Evolutionary conservation across 1,140 invertebrate species (phyloP), one percentile per base, ranked within the genome.

Genomic region (Pachypeltis micranthus): DNA sequence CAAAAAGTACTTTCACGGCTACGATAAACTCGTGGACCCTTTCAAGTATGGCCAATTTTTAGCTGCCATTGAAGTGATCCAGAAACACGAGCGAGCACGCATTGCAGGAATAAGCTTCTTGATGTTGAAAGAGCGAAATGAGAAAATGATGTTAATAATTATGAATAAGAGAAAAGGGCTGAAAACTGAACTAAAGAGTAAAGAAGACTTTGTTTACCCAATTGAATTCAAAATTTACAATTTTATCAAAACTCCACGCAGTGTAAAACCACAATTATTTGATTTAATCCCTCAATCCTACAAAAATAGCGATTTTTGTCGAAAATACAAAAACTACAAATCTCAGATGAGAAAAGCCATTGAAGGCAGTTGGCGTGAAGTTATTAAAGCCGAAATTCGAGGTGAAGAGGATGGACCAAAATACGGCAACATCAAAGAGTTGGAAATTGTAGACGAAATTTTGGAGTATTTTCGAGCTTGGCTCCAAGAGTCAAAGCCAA

Each of bases 401-500:
- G 47, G 47, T 16, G 47, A 51, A 51, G 47, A 10, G 21, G 47
- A 51, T 4, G 4, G 12, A 4, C 23, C 47, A 21, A 7, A 51
- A 51, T 10, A 51, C 19, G 4, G 12, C 4, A 10, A 51, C 19
- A 4, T 10, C 7, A 51, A 51, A 51, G 47, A 51, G 47, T 4
- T 51, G 10, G 47, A 51, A 7, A 10, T 51, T 10, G 19, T 51
- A 4, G 47, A 51, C 7, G 47, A 51, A 51, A 51, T 51, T 51
- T 51, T 51, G 47, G 47, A 51, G 21, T 51, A 51, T 21, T 51
- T 51, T 21, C 12, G 47, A 51, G 47, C 21, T 51, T 51, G 47
- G 47, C 47, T 16, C 47, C 47, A 51, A 51, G 47, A 10, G 19
- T 51, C 47, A 16, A 51, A 51, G 23, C 10, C 7, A 51, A 7